These are phyloP conservation scores for Sitta carolinensis DNA, from an alignment of 2,797 vertebrate genomes.

Conservation along the genomic window DNA sequence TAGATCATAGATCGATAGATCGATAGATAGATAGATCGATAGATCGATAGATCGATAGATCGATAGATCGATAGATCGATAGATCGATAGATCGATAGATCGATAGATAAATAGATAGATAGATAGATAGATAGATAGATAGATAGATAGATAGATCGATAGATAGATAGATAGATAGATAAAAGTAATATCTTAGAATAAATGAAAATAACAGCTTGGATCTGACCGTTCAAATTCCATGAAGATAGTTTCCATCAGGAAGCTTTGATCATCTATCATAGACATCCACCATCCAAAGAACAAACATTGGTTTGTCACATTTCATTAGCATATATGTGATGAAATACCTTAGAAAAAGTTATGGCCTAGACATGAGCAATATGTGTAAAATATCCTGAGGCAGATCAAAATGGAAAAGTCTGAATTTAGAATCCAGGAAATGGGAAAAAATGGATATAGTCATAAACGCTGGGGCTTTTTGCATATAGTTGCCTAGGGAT, in stretches of 20 bases:
- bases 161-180: neutral
- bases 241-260: neutral
- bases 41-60: too few species aligned
- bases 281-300: neutral
- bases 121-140: too few species aligned
- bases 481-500: too few species aligned
- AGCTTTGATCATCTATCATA: neutral
- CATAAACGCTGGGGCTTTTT: fast-evolving
- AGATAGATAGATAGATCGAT: too few species aligned
- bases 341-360: neutral
- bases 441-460: neutral
- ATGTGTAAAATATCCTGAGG: neutral
- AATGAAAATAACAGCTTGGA: neutral
- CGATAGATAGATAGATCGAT: too few species aligned
- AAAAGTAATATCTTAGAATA: neutral
- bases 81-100: too few species aligned
- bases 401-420: neutral
- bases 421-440: neutral
- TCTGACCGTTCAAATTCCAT: neutral
- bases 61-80: too few species aligned
- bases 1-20: too few species aligned
- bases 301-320: neutral
- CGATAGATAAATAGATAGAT: too few species aligned
- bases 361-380: neutral
- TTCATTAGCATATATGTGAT: neutral